phyloP scores from a whole-genome alignment of 2,888 invertebrate species.

The Tetragnatha montana region DNA sequence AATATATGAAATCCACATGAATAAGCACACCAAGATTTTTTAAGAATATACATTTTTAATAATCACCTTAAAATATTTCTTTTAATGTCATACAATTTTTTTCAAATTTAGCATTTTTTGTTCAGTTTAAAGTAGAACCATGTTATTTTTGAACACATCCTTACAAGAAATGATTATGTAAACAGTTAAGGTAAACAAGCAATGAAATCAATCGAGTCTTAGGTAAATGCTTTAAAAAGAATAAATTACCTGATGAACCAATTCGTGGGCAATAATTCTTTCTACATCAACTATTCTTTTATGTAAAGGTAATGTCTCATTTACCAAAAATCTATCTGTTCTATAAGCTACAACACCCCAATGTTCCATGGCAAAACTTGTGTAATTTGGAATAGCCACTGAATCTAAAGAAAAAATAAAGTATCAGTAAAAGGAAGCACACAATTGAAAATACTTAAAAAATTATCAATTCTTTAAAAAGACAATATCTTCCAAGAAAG shows the following conservation, averaged over 20 bases:
- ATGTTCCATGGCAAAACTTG: constrained; percentile 84
- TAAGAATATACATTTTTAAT: too few species aligned
- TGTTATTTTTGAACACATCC: too few species aligned
- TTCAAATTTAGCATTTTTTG: too few species aligned
- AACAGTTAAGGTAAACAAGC: too few species aligned
- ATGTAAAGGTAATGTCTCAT: constrained; percentile 17
- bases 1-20: too few species aligned
- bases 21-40: too few species aligned
- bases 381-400: constrained; percentile 94
- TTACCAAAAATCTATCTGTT: constrained; percentile 38
- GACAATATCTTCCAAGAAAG: background rate
- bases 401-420: constrained; percentile 80
- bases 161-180: too few species aligned
- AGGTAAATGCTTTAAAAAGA: background rate
- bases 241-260: constrained; percentile 76
- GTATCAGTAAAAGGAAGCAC: background rate
- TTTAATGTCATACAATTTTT: too few species aligned
- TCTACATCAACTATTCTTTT: constrained; percentile 74
- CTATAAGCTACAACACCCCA: constrained; percentile 79
- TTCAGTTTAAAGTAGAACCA: too few species aligned
- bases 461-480: background rate
- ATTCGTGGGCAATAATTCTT: constrained; percentile 78
- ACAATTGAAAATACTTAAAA: background rate
- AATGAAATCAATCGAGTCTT: too few species aligned
- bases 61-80: too few species aligned